Evolutionary conservation across 2,888 invertebrate genomes (phyloP), one percentile per base, ranked within the genome.

Genomic region (Plagodis dolabraria): DNA sequence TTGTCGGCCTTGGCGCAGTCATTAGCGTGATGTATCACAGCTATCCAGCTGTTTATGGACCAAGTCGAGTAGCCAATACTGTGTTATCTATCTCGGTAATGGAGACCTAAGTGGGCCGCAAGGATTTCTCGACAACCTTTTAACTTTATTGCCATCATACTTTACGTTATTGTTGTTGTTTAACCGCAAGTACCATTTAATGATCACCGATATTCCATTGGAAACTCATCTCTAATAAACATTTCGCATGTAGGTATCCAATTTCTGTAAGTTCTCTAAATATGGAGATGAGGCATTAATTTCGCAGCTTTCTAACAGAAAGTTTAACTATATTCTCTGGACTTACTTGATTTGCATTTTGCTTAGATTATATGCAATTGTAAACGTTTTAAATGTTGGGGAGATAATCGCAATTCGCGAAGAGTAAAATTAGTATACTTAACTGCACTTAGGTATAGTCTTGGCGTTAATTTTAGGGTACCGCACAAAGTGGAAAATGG

Each of bases 51-150:
- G 52, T 51, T 49, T 47, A 57, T 43, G 52, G 59, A 57, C 46
- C 57, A 63, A 57, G 60, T 60, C 57, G 59, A 64, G 58, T 53
- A 57, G 50, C 50, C 55, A 54, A 51, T 54, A 57, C 43, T 10
- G 12, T 51, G 52, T 61, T 63, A 65, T 63, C 58, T 59, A 54
- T 57, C 44, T 47, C 56, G 6, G 50, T 67, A 67, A 68, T 68
- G 65, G 57, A 58, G 57, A 43, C 49, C 57, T 61, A 63, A 64
- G 64, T 67, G 64, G 61, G 62, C 55, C 57, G 64, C 60, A 60
- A 63, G 65, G 68, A 66, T 66, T 68, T 60, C 64, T 56, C 55
- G 60, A 59, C 59, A 62, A 64, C 66, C 64, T 66, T 63, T 68
- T 63, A 68, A 57, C 64, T 66, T 64, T 61, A 68, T 57, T 53